Conservation (phyloP, 2,888 invertebrate species). For the Thysanoteuthis rhombus region DNA sequence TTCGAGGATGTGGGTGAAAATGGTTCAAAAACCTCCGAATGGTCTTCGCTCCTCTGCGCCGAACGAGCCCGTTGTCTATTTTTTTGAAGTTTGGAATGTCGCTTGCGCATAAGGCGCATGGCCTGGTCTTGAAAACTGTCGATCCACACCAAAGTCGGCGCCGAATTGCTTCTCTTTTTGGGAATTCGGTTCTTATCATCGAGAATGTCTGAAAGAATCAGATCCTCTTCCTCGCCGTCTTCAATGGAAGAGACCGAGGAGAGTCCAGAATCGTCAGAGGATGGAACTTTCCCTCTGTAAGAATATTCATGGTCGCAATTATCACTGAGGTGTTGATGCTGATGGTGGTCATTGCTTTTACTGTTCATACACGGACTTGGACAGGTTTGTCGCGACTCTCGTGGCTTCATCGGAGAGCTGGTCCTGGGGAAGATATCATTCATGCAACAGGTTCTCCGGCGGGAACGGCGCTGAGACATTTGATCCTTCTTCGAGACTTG, state of each 20-base stretch:
- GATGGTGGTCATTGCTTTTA: background rate
- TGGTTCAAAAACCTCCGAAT: background rate
- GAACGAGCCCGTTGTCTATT: background rate
- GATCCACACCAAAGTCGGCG: background rate
- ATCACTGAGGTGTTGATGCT: background rate
- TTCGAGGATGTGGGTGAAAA: background rate
- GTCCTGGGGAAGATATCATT: background rate
- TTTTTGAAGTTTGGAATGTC: background rate
- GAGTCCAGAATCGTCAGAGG: background rate
- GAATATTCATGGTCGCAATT: background rate
- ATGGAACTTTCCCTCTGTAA: background rate
- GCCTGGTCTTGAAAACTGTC: background rate
- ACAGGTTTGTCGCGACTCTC: background rate
- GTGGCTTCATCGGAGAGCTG: background rate
- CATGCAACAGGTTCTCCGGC: background rate
- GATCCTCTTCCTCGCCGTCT: background rate
- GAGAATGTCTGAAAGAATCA: background rate
- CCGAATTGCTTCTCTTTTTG: background rate
- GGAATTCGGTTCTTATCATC: background rate
- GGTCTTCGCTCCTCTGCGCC: background rate
- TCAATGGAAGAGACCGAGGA: background rate
- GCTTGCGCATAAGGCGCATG: background rate
- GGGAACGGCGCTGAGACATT: background rate
- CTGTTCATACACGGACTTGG: background rate
- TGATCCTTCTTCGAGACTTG: background rate